Conservation (phyloP, 2,113 vertebrate species). For the Pteronura brasiliensis region DNA sequence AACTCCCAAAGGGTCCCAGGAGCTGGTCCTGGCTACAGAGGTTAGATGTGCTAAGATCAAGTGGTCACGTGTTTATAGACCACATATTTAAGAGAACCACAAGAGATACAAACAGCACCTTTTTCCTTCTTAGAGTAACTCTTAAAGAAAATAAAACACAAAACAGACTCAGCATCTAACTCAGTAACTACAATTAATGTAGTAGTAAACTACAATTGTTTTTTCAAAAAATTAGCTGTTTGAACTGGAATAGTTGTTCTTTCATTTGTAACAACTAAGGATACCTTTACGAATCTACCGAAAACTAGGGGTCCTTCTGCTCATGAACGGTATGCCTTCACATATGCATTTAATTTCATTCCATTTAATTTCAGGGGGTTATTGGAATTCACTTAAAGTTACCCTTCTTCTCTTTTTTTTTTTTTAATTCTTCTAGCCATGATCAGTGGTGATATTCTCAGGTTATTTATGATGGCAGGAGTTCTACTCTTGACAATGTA, state of each 20-base stretch:
- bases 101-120: not conserved
- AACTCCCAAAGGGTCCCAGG: not conserved
- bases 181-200: not conserved
- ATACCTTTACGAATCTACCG: not conserved
- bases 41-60: not conserved
- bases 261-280: not conserved
- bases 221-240: not conserved
- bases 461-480: not conserved
- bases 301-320: not conserved
- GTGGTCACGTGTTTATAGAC: not conserved
- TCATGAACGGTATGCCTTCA: not conserved
- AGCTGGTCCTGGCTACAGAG: not conserved
- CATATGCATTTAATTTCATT: not conserved
- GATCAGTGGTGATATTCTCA: not conserved
- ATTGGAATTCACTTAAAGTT: not conserved
- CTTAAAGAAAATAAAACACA: not conserved
- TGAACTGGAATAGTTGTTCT: not conserved
- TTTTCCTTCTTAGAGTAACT: not conserved
- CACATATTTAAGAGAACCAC: not conserved
- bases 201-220: not conserved
- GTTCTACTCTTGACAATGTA: not conserved
- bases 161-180: not conserved
- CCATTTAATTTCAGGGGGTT: not conserved
- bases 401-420: not conserved
- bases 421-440: not conserved